These are phyloP conservation scores for Propithecus coquereli DNA, from an alignment of 2,113 vertebrate genomes.

Conservation along the genomic window DNA sequence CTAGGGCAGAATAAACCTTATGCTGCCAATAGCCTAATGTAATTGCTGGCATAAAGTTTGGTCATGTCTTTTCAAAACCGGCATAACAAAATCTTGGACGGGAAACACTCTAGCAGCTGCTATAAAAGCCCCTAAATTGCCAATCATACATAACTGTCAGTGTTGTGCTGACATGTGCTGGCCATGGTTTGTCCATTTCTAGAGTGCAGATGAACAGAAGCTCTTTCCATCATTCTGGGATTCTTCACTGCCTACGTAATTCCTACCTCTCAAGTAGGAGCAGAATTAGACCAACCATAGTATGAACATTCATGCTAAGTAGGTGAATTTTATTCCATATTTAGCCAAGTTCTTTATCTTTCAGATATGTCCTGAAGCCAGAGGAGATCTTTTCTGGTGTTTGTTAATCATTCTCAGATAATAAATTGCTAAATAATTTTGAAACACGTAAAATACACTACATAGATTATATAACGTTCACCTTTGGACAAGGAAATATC, in stretches of 20 bases:
- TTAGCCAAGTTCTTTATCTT: neutral
- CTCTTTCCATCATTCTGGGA: neutral
- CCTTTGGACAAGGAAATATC: neutral
- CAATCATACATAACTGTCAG: neutral
- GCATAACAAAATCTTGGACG: slow-evolving; percentile 19
- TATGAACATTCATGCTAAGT: neutral
- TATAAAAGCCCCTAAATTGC: neutral
- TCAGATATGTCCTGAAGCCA: neutral
- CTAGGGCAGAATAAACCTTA: slow-evolving; percentile 6
- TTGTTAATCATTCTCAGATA: slow-evolving; percentile 5
- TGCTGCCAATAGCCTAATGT: slow-evolving; percentile 38
- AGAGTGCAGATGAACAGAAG: neutral
- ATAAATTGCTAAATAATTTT: slow-evolving; percentile 12
- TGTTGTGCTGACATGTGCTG: neutral
- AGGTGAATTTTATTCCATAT: neutral
- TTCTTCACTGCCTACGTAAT: neutral
- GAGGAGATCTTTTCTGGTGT: neutral
- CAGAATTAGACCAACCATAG: neutral
- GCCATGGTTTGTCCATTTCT: neutral
- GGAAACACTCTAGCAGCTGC: neutral
- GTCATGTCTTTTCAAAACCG: slow-evolving; percentile 28
- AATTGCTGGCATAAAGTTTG: slow-evolving; percentile 40
- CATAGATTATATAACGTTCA: neutral
- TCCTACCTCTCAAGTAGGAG: neutral
- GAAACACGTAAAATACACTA: neutral